These are phyloP conservation scores for Caenorhabditis becei DNA, from an alignment of 2,888 invertebrate species.

Conservation along the genomic window DNA sequence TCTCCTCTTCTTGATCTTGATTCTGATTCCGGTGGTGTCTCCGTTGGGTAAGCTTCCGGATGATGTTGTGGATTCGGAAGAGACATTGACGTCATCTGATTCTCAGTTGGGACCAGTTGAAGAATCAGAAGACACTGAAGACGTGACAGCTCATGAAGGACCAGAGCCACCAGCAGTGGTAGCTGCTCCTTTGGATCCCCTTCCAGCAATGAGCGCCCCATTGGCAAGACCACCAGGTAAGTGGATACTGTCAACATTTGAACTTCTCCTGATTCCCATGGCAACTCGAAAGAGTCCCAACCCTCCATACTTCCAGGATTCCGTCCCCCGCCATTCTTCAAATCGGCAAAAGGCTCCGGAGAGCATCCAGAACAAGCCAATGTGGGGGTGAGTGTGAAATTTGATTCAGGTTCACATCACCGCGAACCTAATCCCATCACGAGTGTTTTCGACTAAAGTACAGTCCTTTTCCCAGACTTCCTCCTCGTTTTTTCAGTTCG, in stretches of 20 bases:
- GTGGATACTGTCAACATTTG: no score
- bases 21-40: slow-evolving; percentile 5
- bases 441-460: background rate
- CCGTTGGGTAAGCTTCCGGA: slow-evolving; percentile 36
- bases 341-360: slow-evolving; percentile 22
- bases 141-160: slow-evolving; percentile 17
- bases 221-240: slow-evolving; percentile 48
- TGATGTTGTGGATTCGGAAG: background rate
- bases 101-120: background rate
- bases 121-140: slow-evolving; percentile 16
- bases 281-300: no score
- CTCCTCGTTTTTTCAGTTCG: slow-evolving; percentile 43
- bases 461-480: background rate
- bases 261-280: background rate
- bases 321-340: slow-evolving; percentile 45
- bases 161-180: slow-evolving; percentile 30
- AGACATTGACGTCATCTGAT: slow-evolving; percentile 31
- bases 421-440: background rate
- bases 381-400: slow-evolving; percentile 43
- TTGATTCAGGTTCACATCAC: background rate
- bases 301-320: slow-evolving; percentile 29
- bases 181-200: slow-evolving; percentile 43
- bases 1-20: slow-evolving; percentile 7
- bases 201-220: slow-evolving; percentile 44
- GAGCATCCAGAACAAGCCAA: slow-evolving; percentile 33